These are phyloP conservation scores for Aporrectodea caliginosa DNA, from an alignment of 1,140 invertebrate genomes.

Conservation along the genomic window DNA sequence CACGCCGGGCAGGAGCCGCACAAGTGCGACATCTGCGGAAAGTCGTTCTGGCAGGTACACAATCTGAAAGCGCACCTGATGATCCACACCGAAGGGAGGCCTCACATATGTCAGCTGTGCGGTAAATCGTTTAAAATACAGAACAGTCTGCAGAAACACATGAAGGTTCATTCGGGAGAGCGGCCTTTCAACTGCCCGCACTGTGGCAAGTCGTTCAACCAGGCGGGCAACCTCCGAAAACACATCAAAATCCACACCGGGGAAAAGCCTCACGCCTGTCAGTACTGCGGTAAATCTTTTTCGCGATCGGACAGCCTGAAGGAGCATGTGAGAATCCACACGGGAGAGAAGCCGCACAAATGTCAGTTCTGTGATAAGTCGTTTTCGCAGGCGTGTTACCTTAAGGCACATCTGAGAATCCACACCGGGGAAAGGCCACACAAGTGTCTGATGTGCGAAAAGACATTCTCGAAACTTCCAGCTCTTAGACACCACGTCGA, in stretches of 20 bases:
- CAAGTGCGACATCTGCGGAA: constrained; percentile 80
- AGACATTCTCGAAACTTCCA: constrained; percentile 86
- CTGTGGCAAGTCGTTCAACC: constrained; percentile 51
- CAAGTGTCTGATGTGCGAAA: constrained; percentile 86
- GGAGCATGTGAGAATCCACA: constrained; percentile 50
- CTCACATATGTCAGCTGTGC: constrained; percentile 87
- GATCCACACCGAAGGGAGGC: constrained; percentile 95
- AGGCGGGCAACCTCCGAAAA: constrained; percentile 47
- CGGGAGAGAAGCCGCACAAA: constrained; percentile 73
- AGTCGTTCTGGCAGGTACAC: constrained; percentile 94
- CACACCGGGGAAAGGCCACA: constrained; percentile 96
- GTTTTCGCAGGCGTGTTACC: constrained; percentile 83
- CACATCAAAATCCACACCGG: constrained; percentile 62
- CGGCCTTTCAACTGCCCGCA: constrained; percentile 47
- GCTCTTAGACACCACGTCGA: constrained; percentile 67
- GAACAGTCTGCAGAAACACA: constrained; percentile 9
- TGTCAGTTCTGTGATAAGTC: not conserved
- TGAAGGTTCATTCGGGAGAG: constrained; percentile 54
- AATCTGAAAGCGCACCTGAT: constrained; percentile 99
- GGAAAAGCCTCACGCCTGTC: constrained; percentile 73
- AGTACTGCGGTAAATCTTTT: constrained; percentile 78
- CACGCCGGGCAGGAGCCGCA: constrained; percentile 88
- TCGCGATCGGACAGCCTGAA: constrained; percentile 67
- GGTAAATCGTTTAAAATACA: constrained; percentile 82
- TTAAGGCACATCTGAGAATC: constrained; percentile 97